Percentiles rank a stretch among this genome's conserved stretches.
These are phyloP conservation scores for Streblospio benedicti DNA, from an alignment of 1,140 invertebrate species.

Conservation along the genomic window DNA sequence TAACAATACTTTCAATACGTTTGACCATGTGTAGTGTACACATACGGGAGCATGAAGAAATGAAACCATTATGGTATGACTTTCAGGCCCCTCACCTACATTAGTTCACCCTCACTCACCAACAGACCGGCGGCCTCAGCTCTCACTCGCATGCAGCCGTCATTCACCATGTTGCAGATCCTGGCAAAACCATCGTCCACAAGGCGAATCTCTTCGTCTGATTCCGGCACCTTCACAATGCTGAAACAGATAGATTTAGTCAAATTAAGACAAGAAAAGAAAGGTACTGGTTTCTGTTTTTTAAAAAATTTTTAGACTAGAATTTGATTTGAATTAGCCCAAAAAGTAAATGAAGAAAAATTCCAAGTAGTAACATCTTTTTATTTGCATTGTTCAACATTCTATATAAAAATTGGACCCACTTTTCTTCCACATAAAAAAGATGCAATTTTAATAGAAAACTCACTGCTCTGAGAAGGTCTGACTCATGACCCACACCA, in stretches of 20 bases:
- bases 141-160: conserved; percentile 60
- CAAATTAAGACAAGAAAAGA: neutral
- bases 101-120: conserved; percentile 34
- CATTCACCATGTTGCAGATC: conserved; percentile 86
- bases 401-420: neutral
- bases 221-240: neutral
- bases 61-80: too few relatives aligned
- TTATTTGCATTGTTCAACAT: too few relatives aligned
- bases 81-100: too few relatives aligned
- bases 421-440: neutral
- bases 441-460: conserved; percentile 1
- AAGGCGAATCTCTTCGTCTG: conserved; percentile 50
- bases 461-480: conserved; percentile 77
- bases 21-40: too few relatives aligned
- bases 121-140: conserved; percentile 47
- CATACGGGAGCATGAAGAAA: too few relatives aligned
- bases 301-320: neutral
- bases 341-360: neutral
- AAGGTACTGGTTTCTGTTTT: neutral
- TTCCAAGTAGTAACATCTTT: too few relatives aligned
- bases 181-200: conserved; percentile 95
- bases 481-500: conserved; percentile 75
- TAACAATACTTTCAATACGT: too few relatives aligned
- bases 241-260: neutral
- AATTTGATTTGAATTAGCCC: neutral